phyloP scores from a whole-genome alignment of 2,113 vertebrate species.

The Gopherus flavomarginatus region DNA sequence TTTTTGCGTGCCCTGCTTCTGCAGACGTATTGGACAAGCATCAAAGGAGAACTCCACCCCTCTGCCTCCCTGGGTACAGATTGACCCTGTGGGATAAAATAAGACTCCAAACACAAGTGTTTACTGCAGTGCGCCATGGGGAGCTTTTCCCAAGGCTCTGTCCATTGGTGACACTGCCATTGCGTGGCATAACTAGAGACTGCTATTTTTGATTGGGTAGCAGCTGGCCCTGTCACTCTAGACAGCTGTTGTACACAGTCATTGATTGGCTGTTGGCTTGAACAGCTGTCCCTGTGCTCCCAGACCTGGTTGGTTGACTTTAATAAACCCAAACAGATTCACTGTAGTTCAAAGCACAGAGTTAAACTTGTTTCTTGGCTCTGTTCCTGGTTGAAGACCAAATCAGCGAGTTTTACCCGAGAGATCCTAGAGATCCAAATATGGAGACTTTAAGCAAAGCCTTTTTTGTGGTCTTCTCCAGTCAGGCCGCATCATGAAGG shows the following conservation, averaged over 20 bases:
- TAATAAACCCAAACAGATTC: not conserved
- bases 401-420: not conserved
- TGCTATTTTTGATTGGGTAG: not conserved
- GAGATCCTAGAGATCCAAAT: accelerated
- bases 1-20: not conserved
- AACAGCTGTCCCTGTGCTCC: not conserved
- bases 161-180: accelerated
- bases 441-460: not conserved
- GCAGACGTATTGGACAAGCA: not conserved
- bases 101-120: not conserved
- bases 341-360: too few relatives aligned
- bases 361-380: not conserved
- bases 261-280: not conserved
- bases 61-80: not conserved
- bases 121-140: not conserved
- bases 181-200: not conserved
- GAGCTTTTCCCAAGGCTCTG: not conserved
- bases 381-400: accelerated
- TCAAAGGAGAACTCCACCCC: not conserved
- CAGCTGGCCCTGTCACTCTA: slow-evolving; percentile 44
- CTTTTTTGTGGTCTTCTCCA: not conserved
- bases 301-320: accelerated
- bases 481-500: accelerated
- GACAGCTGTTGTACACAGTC: not conserved
- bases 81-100: not conserved